Evolutionary conservation across 2,888 invertebrate species (phyloP).

Genomic region (Drosophila tanythrix): DNA sequence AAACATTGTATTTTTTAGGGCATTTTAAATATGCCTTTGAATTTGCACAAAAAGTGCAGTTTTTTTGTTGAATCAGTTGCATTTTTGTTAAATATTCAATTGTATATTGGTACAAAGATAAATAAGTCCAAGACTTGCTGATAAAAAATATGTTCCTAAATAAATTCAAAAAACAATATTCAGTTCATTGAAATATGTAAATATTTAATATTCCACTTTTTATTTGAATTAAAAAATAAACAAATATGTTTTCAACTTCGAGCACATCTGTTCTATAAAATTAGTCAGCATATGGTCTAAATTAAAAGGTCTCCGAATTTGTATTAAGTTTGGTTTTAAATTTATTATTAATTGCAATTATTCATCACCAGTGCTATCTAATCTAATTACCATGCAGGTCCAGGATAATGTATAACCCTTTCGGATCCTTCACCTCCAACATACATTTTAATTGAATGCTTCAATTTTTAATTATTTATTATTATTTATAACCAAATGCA

Average conservation of each 20-base stretch:
- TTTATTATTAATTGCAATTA: not conserved
- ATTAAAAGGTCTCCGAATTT: not conserved
- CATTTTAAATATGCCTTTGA: not conserved
- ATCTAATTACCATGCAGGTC: not conserved
- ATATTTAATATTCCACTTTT: not conserved
- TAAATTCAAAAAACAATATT: not conserved
- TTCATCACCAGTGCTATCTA: not conserved
- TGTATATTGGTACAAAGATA: not conserved
- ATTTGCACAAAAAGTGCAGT: not conserved
- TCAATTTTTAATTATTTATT: too few species aligned
- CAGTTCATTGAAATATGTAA: not conserved
- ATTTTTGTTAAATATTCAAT: not conserved
- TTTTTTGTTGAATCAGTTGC: not conserved
- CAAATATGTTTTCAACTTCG: not conserved
- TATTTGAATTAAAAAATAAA: not conserved
- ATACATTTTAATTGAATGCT: too few species aligned
- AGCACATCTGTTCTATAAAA: constrained; percentile 2
- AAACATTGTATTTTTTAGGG: not conserved
- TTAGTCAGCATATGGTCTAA: not conserved
- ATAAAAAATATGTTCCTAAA: too few species aligned
- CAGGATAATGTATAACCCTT: not conserved
- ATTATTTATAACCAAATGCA: not conserved
- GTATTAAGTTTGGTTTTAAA: not conserved
- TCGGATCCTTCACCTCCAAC: not conserved
- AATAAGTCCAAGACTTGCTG: not conserved